A percentile compares a stretch with the other conserved stretches of the same genome.
phyloP scores from a whole-genome alignment of 2,888 invertebrate species.

The Oscheius myriophilus region DNA sequence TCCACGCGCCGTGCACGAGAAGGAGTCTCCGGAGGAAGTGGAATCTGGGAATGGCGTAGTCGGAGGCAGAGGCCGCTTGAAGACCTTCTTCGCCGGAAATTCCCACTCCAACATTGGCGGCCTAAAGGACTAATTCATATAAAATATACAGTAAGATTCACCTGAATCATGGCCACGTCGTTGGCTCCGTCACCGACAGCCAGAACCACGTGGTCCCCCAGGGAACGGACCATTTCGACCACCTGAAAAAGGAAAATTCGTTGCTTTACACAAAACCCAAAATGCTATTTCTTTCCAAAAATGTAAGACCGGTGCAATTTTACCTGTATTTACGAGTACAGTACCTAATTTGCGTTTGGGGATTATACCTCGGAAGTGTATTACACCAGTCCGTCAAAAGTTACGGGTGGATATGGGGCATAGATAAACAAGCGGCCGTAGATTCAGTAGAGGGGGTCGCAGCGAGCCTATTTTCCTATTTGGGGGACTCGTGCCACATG shows the following conservation, averaged over 20 bases:
- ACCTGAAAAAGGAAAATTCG: slow-evolving; percentile 57
- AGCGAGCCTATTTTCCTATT: too few species aligned
- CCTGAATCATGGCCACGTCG: slow-evolving; percentile 95
- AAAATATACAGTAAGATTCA: slow-evolving; percentile 24
- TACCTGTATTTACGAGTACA: too few species aligned
- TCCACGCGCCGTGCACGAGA: slow-evolving; percentile 96
- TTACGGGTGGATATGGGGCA: too few species aligned
- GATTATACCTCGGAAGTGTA: too few species aligned
- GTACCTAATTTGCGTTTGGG: too few species aligned
- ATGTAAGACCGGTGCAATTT: too few species aligned
- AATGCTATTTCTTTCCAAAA: too few species aligned
- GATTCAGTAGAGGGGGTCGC: too few species aligned
- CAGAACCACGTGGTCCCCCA: slow-evolving; percentile 85
- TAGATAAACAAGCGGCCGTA: too few species aligned
- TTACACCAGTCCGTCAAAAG: too few species aligned
- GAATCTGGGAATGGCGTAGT: slow-evolving; percentile 98
- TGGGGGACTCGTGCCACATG: too few species aligned
- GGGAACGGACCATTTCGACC: slow-evolving; percentile 74
- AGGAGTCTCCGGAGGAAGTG: slow-evolving; percentile 88
- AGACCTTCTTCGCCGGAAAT: slow-evolving; percentile 98
- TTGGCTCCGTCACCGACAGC: slow-evolving; percentile 97
- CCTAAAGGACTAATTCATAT: slow-evolving; percentile 71
- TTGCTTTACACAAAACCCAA: too few species aligned
- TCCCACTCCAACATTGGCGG: slow-evolving; percentile 95
- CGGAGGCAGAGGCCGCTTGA: slow-evolving; percentile 97